Percentiles rank a stretch among this genome's conserved stretches.
Evolutionary conservation across 2,888 invertebrate genomes (phyloP).

Genomic region (Spicauda simplicius): DNA sequence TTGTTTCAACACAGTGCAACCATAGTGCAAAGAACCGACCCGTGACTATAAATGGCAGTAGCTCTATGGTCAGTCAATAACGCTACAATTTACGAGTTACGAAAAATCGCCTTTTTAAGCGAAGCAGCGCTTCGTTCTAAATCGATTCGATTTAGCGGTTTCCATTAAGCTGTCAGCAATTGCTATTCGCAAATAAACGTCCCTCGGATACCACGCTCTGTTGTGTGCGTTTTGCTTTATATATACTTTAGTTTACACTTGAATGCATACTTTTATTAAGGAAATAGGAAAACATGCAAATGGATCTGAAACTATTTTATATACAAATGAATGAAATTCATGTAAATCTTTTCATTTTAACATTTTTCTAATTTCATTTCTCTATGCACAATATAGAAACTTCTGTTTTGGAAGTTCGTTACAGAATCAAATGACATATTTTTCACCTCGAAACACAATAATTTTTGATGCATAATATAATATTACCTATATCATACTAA

Average conservation of each 20-base stretch:
- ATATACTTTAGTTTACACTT: not conserved
- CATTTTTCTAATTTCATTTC: too few species aligned
- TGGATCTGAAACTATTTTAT: not conserved
- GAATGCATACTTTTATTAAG: too few species aligned
- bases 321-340: too few species aligned
- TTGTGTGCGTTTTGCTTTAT: not conserved
- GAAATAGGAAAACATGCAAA: too few species aligned
- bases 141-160: conserved; percentile 20
- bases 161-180: conserved; percentile 24
- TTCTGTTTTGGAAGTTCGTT: too few species aligned
- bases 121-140: conserved; percentile 7
- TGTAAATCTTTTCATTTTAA: too few species aligned
- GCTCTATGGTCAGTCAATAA: not conserved
- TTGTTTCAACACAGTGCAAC: not conserved
- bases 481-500: too few species aligned
- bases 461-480: too few species aligned
- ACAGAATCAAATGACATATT: too few species aligned
- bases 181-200: conserved; percentile 11
- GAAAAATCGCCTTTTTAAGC: not conserved
- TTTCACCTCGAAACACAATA: too few species aligned
- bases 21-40: not conserved
- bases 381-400: too few species aligned
- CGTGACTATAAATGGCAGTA: not conserved
- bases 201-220: not conserved
- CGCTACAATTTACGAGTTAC: not conserved